A percentile compares a stretch with the other conserved stretches of the same genome.
Conservation (phyloP, 2,888 invertebrate species). For the Rhagonycha lutea region DNA sequence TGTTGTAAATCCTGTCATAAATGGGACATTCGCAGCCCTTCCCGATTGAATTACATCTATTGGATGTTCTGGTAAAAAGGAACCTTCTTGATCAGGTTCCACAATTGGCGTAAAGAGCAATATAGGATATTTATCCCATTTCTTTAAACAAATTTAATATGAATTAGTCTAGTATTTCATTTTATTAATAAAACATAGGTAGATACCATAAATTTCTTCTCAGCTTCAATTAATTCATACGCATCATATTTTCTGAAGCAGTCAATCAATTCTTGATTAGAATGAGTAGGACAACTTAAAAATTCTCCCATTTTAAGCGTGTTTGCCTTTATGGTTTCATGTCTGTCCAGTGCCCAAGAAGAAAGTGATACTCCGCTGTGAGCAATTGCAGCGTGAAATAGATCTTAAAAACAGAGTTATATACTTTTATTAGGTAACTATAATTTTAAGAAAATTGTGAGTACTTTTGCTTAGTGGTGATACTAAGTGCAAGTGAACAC, state of each 20-base stretch:
- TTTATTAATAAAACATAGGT: not conserved
- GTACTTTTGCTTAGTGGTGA: conserved; percentile 49
- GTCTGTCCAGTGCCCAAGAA: not conserved
- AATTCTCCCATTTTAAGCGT: conserved; percentile 37
- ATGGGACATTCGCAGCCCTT: conserved; percentile 62
- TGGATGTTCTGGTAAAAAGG: conserved; percentile 71
- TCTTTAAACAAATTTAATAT: conserved; percentile 12
- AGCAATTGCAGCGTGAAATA: not conserved
- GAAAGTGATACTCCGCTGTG: conserved; percentile 2
- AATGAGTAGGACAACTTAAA: conserved; percentile 63
- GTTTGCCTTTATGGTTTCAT: not conserved
- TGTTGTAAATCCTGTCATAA: conserved; percentile 74
- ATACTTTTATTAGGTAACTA: not conserved
- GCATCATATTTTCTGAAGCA: conserved; percentile 68
- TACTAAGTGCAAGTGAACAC: conserved; percentile 51
- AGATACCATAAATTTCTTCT: conserved; percentile 68
- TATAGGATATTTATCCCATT: conserved; percentile 65
- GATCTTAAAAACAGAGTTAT: not conserved
- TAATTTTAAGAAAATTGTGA: not conserved
- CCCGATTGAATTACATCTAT: conserved; percentile 58
- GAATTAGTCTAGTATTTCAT: not conserved
- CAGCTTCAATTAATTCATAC: conserved; percentile 66
- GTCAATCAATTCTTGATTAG: conserved; percentile 58
- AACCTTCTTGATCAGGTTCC: conserved; percentile 68
- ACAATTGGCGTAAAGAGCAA: conserved; percentile 79